Percentiles rank a stretch among this genome's conserved stretches.
These are phyloP conservation scores for Diabrotica undecimpunctata DNA, from an alignment of 1,140 invertebrate species.

Conservation along the genomic window DNA sequence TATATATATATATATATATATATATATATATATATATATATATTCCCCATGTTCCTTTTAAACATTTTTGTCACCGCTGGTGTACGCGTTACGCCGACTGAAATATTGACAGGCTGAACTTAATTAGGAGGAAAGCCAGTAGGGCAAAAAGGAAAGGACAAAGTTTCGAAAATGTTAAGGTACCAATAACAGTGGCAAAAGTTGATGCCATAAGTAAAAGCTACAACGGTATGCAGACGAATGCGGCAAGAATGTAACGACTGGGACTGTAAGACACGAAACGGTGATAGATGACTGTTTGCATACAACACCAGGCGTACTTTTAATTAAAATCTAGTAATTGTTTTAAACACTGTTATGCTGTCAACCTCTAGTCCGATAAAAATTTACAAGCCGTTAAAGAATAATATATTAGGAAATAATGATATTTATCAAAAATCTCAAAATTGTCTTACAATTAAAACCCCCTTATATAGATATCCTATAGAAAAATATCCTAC, in stretches of 20 bases:
- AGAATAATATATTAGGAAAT: too few species aligned
- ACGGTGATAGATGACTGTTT: constrained; percentile 48
- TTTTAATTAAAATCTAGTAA: constrained; percentile 50
- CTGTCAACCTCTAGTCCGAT: constrained; percentile 31
- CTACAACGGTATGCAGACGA: constrained; percentile 37
- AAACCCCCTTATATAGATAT: too few species aligned
- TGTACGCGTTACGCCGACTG: too few species aligned
- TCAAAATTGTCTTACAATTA: too few species aligned
- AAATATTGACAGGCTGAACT: too few species aligned
- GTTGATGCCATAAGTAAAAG: constrained; percentile 16
- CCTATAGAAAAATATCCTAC: too few species aligned
- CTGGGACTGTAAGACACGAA: constrained; percentile 39
- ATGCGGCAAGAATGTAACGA: constrained; percentile 41
- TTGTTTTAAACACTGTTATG: constrained; percentile 42
- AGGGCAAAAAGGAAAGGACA: background rate
- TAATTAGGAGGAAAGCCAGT: background rate
- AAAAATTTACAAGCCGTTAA: background rate
- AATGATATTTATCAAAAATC: too few species aligned
- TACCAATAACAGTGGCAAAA: constrained; percentile 19
- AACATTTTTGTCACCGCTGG: too few species aligned
- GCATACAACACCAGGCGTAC: constrained; percentile 44
- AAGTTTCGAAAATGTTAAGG: constrained; percentile 1
- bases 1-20: too few species aligned
- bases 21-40: too few species aligned
- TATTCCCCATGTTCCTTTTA: too few species aligned